Evolutionary conservation across 2,113 vertebrate species (phyloP).

Genomic region (Peromyscus polionotus): DNA sequence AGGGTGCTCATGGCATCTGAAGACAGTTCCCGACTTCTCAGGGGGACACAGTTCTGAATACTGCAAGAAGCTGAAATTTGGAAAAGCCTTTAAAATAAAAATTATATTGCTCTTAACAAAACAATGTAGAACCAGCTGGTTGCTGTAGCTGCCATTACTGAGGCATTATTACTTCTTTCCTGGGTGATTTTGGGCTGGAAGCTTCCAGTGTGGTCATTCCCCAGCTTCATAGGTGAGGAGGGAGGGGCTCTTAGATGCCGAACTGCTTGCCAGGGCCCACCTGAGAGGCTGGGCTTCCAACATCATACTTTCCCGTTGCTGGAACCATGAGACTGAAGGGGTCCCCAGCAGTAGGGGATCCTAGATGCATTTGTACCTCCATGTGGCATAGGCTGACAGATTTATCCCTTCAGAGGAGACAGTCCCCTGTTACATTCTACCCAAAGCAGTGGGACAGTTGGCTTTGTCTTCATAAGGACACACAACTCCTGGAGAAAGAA

Average conservation of each 20-base stretch:
- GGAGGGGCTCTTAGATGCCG: not conserved
- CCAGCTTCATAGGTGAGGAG: not conserved
- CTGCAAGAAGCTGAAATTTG: not conserved
- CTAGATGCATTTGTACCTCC: rapidly evolving
- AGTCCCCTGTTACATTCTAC: rapidly evolving
- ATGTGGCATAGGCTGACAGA: rapidly evolving
- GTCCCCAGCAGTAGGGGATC: rapidly evolving
- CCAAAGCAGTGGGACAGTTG: not conserved
- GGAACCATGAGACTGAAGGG: not conserved
- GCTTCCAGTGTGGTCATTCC: too few species aligned
- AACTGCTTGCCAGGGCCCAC: rapidly evolving
- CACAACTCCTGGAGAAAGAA: rapidly evolving
- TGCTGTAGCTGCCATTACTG: rapidly evolving
- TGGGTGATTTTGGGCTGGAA: not conserved
- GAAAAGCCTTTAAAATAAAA: not conserved
- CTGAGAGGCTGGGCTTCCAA: not conserved
- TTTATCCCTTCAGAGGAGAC: not conserved
- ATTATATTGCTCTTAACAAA: not conserved
- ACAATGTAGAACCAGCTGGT: rapidly evolving
- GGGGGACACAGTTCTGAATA: not conserved
- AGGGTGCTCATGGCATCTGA: rapidly evolving
- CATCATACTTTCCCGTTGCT: rapidly evolving
- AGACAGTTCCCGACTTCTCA: rapidly evolving
- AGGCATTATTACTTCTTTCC: not conserved
- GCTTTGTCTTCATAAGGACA: rapidly evolving